Percentiles rank a stretch among this genome's conserved stretches.
Evolutionary conservation across 2,113 vertebrate species (phyloP).

Genomic region (Pelvicachromis taeniatus): DNA sequence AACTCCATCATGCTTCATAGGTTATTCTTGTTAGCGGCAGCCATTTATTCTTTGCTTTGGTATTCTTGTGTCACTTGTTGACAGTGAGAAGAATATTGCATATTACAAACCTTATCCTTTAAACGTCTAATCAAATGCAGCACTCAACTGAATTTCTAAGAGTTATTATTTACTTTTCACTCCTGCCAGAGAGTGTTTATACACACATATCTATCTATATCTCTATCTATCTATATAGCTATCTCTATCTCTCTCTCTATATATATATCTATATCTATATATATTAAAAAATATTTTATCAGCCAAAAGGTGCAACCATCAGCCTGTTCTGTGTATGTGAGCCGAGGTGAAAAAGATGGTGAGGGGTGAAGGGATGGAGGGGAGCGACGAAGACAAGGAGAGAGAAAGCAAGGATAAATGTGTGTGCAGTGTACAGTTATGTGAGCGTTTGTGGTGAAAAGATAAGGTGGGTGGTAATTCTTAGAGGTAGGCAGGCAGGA

Average conservation of each 20-base stretch:
- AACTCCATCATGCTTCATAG: neutral
- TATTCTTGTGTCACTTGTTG: neutral
- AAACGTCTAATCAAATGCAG: neutral
- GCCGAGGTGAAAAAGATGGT: neutral
- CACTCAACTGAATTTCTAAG: neutral
- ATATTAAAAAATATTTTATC: neutral
- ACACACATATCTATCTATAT: too few relatives aligned
- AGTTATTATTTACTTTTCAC: neutral
- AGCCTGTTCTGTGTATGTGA: neutral
- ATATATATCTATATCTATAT: too few relatives aligned
- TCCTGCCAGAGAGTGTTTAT: too few relatives aligned
- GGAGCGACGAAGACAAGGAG: conserved; percentile 8
- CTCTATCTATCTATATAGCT: too few relatives aligned
- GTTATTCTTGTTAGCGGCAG: neutral
- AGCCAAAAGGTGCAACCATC: neutral
- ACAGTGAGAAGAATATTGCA: neutral
- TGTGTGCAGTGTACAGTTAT: conserved; percentile 23
- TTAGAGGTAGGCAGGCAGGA: conserved; percentile 54
- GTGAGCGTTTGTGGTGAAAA: conserved; percentile 46
- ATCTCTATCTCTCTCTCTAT: too few relatives aligned
- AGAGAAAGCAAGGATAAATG: conserved; percentile 33
- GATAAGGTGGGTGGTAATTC: conserved; percentile 59
- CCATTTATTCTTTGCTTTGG: neutral
- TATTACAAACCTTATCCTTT: neutral
- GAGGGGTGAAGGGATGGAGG: neutral